Conservation (phyloP, 2,797 vertebrate genomes). For the Setipinna tenuifilis region DNA sequence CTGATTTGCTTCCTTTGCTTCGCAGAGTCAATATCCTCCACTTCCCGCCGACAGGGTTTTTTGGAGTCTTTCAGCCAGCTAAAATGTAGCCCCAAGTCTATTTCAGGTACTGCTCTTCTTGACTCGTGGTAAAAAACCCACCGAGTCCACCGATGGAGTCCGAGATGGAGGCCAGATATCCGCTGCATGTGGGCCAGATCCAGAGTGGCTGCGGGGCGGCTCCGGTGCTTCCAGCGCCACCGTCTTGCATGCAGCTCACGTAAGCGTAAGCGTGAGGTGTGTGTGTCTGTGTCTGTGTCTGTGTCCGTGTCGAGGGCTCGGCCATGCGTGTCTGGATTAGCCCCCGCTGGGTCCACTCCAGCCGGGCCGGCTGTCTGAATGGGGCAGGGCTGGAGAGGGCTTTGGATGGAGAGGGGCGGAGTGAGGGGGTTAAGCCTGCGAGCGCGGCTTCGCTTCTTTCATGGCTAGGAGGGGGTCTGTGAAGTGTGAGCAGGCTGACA, state of each 20-base stretch:
- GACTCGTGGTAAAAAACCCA: not conserved
- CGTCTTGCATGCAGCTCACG: not conserved
- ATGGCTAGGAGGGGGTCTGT: conserved; percentile 30
- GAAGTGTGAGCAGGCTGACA: conserved; percentile 42
- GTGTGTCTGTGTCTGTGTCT: conserved; percentile 2
- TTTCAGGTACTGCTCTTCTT: not conserved
- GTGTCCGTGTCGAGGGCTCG: not conserved
- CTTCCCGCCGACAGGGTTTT: not conserved
- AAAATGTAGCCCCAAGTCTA: not conserved
- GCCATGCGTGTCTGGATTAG: conserved; percentile 25
- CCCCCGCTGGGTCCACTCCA: conserved; percentile 30
- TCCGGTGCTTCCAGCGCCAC: no score
- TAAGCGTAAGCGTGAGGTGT: not conserved
- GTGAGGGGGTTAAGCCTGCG: conserved; percentile 54
- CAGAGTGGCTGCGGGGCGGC: no score
- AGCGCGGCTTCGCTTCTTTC: conserved; percentile 44
- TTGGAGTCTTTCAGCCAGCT: not conserved
- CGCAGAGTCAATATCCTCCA: not conserved
- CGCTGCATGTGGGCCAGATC: no score
- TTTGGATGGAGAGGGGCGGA: conserved; percentile 24
- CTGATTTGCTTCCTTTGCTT: not conserved
- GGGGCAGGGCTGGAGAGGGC: not conserved
- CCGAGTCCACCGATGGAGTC: not conserved
- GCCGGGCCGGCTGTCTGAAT: not conserved
- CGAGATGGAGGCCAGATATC: not conserved